Conservation (phyloP, 2,888 invertebrate species). For the Microctonus brassicae region DNA sequence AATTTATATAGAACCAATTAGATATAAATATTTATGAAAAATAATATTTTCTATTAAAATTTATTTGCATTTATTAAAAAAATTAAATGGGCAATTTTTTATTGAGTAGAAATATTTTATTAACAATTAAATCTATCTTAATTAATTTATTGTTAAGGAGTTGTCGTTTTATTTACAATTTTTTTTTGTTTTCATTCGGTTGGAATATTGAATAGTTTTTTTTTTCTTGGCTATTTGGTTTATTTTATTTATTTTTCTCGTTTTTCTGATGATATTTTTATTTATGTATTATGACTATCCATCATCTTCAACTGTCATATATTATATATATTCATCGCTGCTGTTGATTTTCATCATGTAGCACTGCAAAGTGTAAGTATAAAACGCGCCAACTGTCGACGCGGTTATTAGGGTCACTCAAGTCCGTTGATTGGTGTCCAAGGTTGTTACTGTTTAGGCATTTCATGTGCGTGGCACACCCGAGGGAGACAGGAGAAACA, state of each 20-base stretch:
- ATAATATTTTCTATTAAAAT: no score
- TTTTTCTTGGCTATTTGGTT: neutral
- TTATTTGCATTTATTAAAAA: no score
- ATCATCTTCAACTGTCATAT: neutral
- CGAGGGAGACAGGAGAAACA: slow-evolving; percentile 10
- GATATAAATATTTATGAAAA: no score
- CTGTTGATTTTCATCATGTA: slow-evolving; percentile 14
- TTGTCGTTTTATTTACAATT: no score
- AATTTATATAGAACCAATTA: no score
- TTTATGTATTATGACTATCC: neutral
- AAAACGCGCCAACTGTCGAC: slow-evolving; percentile 44
- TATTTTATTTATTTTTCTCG: neutral
- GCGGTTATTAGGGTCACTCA: slow-evolving; percentile 63
- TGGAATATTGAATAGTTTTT: no score
- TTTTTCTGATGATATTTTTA: neutral
- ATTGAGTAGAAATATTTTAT: no score
- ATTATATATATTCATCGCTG: no score
- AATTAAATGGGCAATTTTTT: no score
- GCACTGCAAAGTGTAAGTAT: neutral
- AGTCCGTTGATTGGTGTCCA: slow-evolving; percentile 59
- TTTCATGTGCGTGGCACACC: slow-evolving; percentile 47
- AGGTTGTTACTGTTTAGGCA: slow-evolving; percentile 61
- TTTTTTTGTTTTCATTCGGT: no score
- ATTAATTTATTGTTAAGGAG: no score
- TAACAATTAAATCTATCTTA: no score